Conservation (phyloP, 2,797 vertebrate species). For the Lagodon rhomboides region DNA sequence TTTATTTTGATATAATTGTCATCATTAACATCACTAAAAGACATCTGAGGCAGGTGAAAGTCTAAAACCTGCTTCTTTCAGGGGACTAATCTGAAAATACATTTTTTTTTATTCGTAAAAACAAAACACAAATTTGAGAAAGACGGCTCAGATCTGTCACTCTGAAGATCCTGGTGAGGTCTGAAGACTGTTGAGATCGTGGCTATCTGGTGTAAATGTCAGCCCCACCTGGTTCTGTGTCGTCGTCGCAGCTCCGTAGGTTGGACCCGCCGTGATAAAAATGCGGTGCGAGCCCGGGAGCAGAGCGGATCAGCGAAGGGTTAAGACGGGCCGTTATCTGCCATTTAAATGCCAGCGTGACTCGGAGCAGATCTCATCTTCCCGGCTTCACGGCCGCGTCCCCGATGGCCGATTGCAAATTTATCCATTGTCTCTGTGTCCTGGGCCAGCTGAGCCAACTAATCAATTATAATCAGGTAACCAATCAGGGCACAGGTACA, state of each 20-base stretch:
- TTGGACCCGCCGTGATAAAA: slow-evolving; percentile 25
- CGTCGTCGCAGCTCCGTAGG: too few species aligned
- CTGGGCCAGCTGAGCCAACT: slow-evolving; percentile 66
- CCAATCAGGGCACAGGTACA: slow-evolving; percentile 79
- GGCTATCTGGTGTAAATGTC: slow-evolving; percentile 33
- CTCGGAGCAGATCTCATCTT: slow-evolving; percentile 19
- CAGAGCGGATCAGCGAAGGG: not conserved
- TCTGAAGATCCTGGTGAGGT: not conserved
- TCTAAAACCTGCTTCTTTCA: too few species aligned
- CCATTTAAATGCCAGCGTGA: slow-evolving; percentile 1
- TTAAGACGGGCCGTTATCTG: slow-evolving; percentile 28
- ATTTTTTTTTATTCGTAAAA: too few species aligned
- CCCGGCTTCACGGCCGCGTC: not conserved
- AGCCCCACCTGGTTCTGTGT: not conserved
- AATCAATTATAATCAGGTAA: slow-evolving; percentile 83
- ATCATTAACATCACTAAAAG: too few species aligned
- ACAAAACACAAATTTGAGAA: not conserved
- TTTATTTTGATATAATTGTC: too few species aligned
- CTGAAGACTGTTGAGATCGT: not conserved
- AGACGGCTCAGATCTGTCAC: not conserved
- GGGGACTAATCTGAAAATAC: too few species aligned
- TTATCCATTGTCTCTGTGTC: slow-evolving; percentile 53
- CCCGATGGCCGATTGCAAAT: slow-evolving; percentile 36
- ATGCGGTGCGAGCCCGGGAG: not conserved
- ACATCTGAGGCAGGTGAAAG: too few species aligned